Conservation (phyloP, 2,797 vertebrate species). For the Natrix natrix region DNA sequence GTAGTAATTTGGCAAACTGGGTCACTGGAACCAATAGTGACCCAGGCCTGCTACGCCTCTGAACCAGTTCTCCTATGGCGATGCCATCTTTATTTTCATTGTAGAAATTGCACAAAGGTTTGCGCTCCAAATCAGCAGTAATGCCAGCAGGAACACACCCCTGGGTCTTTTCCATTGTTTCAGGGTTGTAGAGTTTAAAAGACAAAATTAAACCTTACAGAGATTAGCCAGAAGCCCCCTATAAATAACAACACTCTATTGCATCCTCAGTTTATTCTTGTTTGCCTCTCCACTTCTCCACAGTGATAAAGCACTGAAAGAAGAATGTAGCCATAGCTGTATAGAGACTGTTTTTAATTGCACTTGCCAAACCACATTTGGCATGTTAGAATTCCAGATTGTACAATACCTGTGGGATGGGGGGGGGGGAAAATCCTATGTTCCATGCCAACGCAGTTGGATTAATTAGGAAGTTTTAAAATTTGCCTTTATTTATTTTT, state of each 20-base stretch:
- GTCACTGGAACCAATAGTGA: too few relatives aligned
- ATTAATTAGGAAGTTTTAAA: neutral
- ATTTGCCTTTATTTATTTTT: neutral
- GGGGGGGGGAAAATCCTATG: neutral
- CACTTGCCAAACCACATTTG: neutral
- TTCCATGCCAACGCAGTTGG: neutral
- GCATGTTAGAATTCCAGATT: neutral
- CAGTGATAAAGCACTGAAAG: neutral
- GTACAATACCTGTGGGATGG: neutral
- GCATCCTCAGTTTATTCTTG: neutral
- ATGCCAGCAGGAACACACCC: too few relatives aligned
- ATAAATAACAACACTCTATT: neutral
- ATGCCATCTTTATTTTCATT: too few relatives aligned
- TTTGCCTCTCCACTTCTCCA: neutral
- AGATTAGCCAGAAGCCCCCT: neutral
- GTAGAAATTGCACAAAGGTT: too few relatives aligned
- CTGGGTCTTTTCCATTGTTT: neutral
- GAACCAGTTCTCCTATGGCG: too few relatives aligned
- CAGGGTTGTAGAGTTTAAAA: neutral
- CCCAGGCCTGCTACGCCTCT: too few relatives aligned
- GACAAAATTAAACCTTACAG: neutral
- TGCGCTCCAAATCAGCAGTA: too few relatives aligned
- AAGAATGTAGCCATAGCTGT: neutral
- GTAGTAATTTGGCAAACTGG: too few relatives aligned
- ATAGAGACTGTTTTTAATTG: neutral